Evolutionary conservation across 2,113 vertebrate species (phyloP).

Genomic region (rabbit (Oryctolagus cuniculus)): mOryCun1.1 NC_091439.1:132263501-132264000

Average conservation of each 20-base stretch:
- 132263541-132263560: conserved; percentile 46
- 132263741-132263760: conserved; percentile 66
- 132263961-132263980: conserved; percentile 49
- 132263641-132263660: conserved; percentile 51
- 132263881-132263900: conserved; percentile 61
- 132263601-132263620: conserved; percentile 58
- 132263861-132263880: conserved; percentile 74
- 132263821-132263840: conserved; percentile 2
- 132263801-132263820: conserved; percentile 32
- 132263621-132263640: conserved; percentile 47
- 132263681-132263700: conserved; percentile 52
- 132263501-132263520: conserved; percentile 10
- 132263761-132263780: conserved; percentile 19
- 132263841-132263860: conserved; percentile 47
- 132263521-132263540: conserved; percentile 63
- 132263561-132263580: conserved; percentile 41
- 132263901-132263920: conserved; percentile 45
- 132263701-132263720: conserved; percentile 62
- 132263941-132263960: conserved; percentile 17
- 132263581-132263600: conserved; percentile 17
- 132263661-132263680: conserved; percentile 68
- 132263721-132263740: conserved; percentile 72
- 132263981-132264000: conserved; percentile 56
- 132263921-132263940: conserved; percentile 60
- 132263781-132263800: conserved; percentile 36